Evolutionary conservation across 2,888 invertebrate species (phyloP), one percentile per base, ranked within the genome.

Genomic region (Agrypnus murinus): DNA sequence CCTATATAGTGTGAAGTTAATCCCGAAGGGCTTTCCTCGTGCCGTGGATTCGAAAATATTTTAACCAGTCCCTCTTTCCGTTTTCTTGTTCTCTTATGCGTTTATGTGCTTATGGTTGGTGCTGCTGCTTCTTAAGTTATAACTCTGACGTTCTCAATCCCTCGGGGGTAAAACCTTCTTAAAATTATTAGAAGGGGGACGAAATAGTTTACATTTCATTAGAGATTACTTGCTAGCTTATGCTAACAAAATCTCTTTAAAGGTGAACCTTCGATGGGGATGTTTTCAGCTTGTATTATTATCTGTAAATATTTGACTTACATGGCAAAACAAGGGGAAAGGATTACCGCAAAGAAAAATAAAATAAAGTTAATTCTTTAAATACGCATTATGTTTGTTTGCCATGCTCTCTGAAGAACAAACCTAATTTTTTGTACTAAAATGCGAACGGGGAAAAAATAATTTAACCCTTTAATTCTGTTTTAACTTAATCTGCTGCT

Each of bases 181-280:
- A 53, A 55, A 55, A 53, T 43, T 43, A 64, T 64, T 53, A 45
- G 45, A 45, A 25, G 43, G 43, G 64, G 64, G 53, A 59, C 53
- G 38, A 55, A 46, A 36, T 53, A 50, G 64, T 64, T 64, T 64
- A 64, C 64, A 64, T 64, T 64, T 64, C 55, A 64, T 64, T 64
- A 64, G 36, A 64, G 55, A 53, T 64, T 55, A 64, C 45, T 45
- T 60, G 45, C 53, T 55, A 15, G 43, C 50, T 17, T 40, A 19
- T 32, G 17, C 25, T 25, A 38, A 53, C 43, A 40, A 64, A 38
- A 15, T 36, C 32, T 17, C 32, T 17, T 12, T 55, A 36, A 53
- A 53, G 53, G 53, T 53, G 14, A 14, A 48, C 48, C 48, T 12
- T 9, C 8, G 19, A 31, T 19, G 7, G 40, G 40, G 40, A 25